Evolutionary conservation across 64 coral and sea anemone genomes (phyloP), one percentile per base, ranked within the genome.

Genomic region (Montipora cactus): DNA sequence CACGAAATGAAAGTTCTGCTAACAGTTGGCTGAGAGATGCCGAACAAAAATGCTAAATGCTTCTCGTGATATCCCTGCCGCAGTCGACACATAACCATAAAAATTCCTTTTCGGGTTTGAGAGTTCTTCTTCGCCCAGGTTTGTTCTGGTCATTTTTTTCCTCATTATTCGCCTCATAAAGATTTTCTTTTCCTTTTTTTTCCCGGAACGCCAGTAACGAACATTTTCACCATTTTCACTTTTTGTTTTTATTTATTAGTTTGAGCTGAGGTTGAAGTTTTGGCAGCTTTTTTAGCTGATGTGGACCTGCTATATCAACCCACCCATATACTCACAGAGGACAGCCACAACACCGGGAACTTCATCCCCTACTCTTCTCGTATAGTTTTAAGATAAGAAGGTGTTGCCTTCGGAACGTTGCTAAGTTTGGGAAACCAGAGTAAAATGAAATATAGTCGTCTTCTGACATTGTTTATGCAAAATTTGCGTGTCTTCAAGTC

Each of bases 21-120:
- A 67, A 74, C 79, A 47, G 77, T 91, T 12, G 78, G 18, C 78
- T 91, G 89, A 44, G 89, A 91, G 19, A 91, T 47, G 62, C 79
- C 66, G 73, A 91, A 91, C 23, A 91, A 52, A 57, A 81, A 79
- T 18, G 89, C 44, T 51, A 74, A 82, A 72, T 91, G 84, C n/a
- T 88, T 75, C 75, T 88, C 87, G 4, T 44, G 44, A 74, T 64
- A 89, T 73, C 70, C 87, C 75, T 61, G 90, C 78, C 93, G 77
- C 13, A 90, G 18, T 47, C 88, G 75, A 59, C 88, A 95, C 93
- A 95, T 79, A 1, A 95, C 93, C n/a, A 95, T 20, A 83, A 95
- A 95, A 58, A 95, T 21, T 78, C 22, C 6, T 90, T 88, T 67
- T 91, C 58, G 18, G 81, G 49, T n/a, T 62, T 53, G 9, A 95